phyloP scores from a whole-genome alignment of 2,888 invertebrate genomes.

The Malthinus seriepunctatus region DNA sequence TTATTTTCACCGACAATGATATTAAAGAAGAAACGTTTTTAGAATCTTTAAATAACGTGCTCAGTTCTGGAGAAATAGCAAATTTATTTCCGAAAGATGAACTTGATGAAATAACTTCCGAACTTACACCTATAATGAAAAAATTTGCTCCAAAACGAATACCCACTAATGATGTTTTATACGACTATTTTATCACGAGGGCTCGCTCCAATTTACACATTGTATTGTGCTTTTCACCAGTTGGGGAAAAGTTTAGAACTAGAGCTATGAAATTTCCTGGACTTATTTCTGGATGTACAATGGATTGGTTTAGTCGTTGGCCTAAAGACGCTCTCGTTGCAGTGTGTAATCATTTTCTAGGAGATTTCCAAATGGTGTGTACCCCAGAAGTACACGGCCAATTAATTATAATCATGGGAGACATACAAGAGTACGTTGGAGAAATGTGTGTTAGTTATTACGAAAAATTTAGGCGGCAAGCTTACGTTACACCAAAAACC shows the following conservation, averaged over 20 bases:
- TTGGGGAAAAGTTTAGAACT: constrained; percentile 86
- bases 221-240: constrained; percentile 86
- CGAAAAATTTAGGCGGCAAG: constrained; percentile 78
- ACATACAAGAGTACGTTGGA: constrained; percentile 80
- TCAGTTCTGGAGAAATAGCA: constrained; percentile 89
- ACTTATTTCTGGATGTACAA: constrained; percentile 86
- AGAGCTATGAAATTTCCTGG: constrained; percentile 88
- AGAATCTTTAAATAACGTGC: constrained; percentile 85
- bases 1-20: constrained; percentile 91
- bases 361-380: constrained; percentile 62
- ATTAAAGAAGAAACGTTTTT: constrained; percentile 89
- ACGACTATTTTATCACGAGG: constrained; percentile 82
- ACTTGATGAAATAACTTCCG: constrained; percentile 79
- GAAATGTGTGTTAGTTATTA: constrained; percentile 75
- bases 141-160: constrained; percentile 74
- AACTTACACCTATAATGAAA: constrained; percentile 80
- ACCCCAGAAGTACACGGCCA: constrained; percentile 70
- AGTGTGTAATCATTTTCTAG: constrained; percentile 79
- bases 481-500: constrained; percentile 90
- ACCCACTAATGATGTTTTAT: constrained; percentile 81
- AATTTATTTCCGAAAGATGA: constrained; percentile 89
- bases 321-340: constrained; percentile 83
- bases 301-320: constrained; percentile 93
- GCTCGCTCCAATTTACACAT: constrained; percentile 82
- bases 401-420: constrained; percentile 80